Percentiles rank a stretch among this genome's conserved stretches.
Evolutionary conservation across 2,888 invertebrate species (phyloP).

Genomic region (Cyaniris semiargus): DNA sequence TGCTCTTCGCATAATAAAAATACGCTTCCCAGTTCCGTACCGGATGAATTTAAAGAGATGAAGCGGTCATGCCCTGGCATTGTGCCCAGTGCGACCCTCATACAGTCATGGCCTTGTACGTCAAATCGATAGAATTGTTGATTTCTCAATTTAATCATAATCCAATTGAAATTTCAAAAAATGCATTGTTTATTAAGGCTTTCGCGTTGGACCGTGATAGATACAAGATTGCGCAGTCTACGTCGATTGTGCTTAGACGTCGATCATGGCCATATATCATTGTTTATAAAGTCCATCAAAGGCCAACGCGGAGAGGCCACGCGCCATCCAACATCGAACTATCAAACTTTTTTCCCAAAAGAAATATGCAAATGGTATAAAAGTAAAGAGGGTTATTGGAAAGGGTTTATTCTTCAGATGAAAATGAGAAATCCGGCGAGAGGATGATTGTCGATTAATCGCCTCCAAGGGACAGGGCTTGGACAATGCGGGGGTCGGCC

Average conservation of each 20-base stretch:
- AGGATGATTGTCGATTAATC: conserved; percentile 82
- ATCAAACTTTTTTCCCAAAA: conserved; percentile 21
- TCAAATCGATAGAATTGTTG: conserved; percentile 28
- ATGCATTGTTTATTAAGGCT: not conserved
- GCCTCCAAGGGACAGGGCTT: conserved; percentile 93
- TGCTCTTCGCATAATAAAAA: conserved; percentile 24
- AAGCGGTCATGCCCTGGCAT: conserved; percentile 37
- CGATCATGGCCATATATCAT: not conserved
- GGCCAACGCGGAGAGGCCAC: not conserved
- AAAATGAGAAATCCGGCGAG: conserved; percentile 76
- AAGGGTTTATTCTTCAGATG: conserved; percentile 46
- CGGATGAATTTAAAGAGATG: conserved; percentile 33
- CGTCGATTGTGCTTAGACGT: not conserved
- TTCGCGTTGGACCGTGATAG: not conserved
- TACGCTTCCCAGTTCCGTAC: conserved; percentile 21
- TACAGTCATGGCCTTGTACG: conserved; percentile 27
- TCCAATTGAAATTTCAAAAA: not conserved
- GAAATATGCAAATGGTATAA: conserved; percentile 24
- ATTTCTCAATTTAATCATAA: conserved; percentile 28
- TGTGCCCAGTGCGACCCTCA: conserved; percentile 33
- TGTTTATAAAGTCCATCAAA: not conserved
- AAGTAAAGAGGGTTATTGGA: conserved; percentile 34
- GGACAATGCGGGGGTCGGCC: conserved; percentile 98
- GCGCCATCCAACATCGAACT: not conserved
- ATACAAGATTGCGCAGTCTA: not conserved